These are phyloP conservation scores for Thalassoma bifasciatum DNA, from an alignment of 2,113 vertebrate species.

Conservation along the genomic window DNA sequence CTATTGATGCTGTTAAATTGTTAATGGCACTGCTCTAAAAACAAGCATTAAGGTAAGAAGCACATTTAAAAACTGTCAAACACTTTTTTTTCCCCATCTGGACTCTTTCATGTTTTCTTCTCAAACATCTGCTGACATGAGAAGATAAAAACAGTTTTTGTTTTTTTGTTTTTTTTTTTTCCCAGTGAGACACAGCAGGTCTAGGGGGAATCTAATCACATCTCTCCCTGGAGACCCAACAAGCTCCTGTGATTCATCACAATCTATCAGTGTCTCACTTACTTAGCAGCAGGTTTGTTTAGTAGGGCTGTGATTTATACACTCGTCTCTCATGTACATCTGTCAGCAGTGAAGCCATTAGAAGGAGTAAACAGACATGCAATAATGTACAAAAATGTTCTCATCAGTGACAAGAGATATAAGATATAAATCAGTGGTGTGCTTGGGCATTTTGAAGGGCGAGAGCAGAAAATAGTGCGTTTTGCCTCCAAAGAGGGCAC, in stretches of 20 bases:
- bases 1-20: constrained; percentile 50
- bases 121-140: neutral
- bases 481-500: no score
- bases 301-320: neutral
- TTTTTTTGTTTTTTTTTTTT: no score
- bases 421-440: no score
- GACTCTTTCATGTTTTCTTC: neutral
- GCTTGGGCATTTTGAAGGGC: no score
- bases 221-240: constrained; percentile 49
- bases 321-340: neutral
- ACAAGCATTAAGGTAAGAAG: neutral
- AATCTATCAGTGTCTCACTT: constrained; percentile 56
- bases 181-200: constrained; percentile 47
- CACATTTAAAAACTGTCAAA: neutral
- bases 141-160: constrained; percentile 37
- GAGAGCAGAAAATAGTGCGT: no score
- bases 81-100: constrained; percentile 3
- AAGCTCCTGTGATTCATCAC: constrained; percentile 25
- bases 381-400: no score
- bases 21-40: constrained; percentile 1
- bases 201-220: constrained; percentile 62
- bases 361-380: no score
- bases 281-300: neutral
- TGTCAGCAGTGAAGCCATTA: no score
- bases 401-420: no score